Evolutionary conservation across 2,113 vertebrate genomes (phyloP).

Genomic region (Microtus oregoni): DNA sequence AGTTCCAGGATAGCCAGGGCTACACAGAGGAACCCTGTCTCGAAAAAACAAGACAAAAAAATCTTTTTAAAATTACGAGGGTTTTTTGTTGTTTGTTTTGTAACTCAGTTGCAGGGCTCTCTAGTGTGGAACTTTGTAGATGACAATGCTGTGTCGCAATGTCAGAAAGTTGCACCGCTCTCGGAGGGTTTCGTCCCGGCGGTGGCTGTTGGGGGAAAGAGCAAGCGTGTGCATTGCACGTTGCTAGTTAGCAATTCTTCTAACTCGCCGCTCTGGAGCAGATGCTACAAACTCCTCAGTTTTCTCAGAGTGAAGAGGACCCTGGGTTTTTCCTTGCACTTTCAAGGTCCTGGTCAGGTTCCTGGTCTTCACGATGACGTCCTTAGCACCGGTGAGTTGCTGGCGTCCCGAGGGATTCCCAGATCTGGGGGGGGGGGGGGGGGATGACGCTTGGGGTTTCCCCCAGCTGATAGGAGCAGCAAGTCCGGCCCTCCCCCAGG

Average conservation of each 20-base stretch:
- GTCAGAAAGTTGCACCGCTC: not conserved
- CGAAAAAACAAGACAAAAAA: not conserved
- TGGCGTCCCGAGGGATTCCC: not conserved
- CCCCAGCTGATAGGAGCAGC: not conserved
- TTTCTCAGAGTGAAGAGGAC: not conserved
- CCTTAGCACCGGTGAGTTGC: not conserved
- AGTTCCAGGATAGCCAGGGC: not conserved
- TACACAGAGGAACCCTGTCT: not conserved
- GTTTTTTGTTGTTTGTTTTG: not conserved
- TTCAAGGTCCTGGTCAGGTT: not conserved
- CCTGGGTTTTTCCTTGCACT: slow-evolving; percentile 11
- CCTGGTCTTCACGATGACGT: not conserved
- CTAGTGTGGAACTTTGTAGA: not conserved
- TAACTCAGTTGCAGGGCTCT: not conserved
- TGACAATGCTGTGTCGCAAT: not conserved
- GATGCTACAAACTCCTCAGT: not conserved
- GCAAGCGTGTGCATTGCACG: not conserved
- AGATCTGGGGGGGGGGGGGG: no score
- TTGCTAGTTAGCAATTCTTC: not conserved
- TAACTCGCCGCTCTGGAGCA: not conserved
- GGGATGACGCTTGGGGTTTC: not conserved
- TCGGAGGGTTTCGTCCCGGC: not conserved
- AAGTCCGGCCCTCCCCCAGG: not conserved
- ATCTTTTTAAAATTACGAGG: not conserved
- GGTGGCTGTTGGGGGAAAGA: no score